A percentile compares a stretch with the other conserved stretches of the same genome.
phyloP scores from a whole-genome alignment of 2,888 invertebrate genomes.

The Alitta virens region DNA sequence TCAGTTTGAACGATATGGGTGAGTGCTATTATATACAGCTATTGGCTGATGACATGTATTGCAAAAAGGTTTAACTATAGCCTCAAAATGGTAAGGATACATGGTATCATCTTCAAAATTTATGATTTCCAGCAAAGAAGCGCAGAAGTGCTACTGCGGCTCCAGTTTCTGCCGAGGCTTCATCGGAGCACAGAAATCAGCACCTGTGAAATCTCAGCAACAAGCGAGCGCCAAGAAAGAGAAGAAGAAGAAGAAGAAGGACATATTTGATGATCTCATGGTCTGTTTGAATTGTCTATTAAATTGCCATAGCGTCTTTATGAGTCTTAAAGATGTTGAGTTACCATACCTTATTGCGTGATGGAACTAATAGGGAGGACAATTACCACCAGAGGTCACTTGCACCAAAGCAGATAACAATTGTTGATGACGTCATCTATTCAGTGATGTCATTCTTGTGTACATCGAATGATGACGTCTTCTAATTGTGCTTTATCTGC shows the following conservation, averaged over 20 bases:
- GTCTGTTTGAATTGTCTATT: slow-evolving; percentile 52
- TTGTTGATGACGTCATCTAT: too few relatives aligned
- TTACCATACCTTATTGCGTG: too few relatives aligned
- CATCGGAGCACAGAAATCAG: slow-evolving; percentile 68
- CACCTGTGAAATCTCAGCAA: slow-evolving; percentile 35
- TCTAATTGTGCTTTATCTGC: too few relatives aligned
- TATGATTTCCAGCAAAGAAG: slow-evolving; percentile 67
- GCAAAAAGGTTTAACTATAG: too few relatives aligned
- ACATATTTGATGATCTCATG: slow-evolving; percentile 67
- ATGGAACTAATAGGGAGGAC: too few relatives aligned
- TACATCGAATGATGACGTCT: too few relatives aligned
- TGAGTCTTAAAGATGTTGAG: not conserved
- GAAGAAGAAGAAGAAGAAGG: slow-evolving; percentile 59
- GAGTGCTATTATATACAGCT: slow-evolving; percentile 41
- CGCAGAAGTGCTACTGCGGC: slow-evolving; percentile 94
- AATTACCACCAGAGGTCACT: too few relatives aligned
- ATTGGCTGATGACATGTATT: too few relatives aligned
- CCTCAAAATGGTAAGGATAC: too few relatives aligned
- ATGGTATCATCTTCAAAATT: too few relatives aligned
- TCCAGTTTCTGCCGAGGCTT: slow-evolving; percentile 86
- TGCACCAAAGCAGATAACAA: too few relatives aligned
- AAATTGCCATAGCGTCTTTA: not conserved
- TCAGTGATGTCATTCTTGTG: too few relatives aligned
- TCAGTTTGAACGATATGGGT: slow-evolving; percentile 95
- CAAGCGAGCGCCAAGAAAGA: slow-evolving; percentile 48